Conservation (phyloP, 92 coral and sea anemone species). For the Porites lobata region DNA sequence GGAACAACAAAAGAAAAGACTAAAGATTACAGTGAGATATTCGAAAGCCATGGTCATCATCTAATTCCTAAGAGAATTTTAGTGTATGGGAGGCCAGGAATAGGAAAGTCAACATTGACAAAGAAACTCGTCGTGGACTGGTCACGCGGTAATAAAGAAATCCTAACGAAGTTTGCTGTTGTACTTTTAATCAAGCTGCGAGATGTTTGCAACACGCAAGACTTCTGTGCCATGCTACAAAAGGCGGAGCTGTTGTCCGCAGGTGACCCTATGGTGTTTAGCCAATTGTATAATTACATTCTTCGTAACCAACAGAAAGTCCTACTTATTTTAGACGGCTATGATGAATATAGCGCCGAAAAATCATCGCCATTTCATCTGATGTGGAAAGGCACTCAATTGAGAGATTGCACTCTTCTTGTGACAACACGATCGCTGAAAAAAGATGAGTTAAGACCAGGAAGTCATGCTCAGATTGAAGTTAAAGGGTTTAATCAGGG, state of each 20-base stretch:
- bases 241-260: slow-evolving; percentile 3
- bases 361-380: not conserved
- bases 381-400: slow-evolving; percentile 9
- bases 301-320: slow-evolving; percentile 17
- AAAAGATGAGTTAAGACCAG: not conserved
- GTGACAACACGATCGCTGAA: slow-evolving; percentile 13
- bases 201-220: not conserved
- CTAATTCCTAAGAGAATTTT: no score
- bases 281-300: not conserved
- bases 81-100: slow-evolving; percentile 8
- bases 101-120: slow-evolving; percentile 24
- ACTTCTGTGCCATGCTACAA: not conserved
- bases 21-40: no score
- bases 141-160: slow-evolving; percentile 24
- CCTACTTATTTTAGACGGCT: slow-evolving; percentile 35
- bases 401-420: slow-evolving; percentile 17
- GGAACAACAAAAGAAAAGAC: no score
- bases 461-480: slow-evolving; percentile 6
- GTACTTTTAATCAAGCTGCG: slow-evolving; percentile 20
- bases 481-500: not conserved
- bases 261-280: slow-evolving; percentile 9
- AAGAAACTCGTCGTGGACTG: slow-evolving; percentile 34
- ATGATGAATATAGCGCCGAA: slow-evolving; percentile 23
- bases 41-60: no score
- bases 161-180: slow-evolving; percentile 29